Evolutionary conservation across 2,888 invertebrate genomes (phyloP).

Genomic region (Scelioninae gen. 1): DNA sequence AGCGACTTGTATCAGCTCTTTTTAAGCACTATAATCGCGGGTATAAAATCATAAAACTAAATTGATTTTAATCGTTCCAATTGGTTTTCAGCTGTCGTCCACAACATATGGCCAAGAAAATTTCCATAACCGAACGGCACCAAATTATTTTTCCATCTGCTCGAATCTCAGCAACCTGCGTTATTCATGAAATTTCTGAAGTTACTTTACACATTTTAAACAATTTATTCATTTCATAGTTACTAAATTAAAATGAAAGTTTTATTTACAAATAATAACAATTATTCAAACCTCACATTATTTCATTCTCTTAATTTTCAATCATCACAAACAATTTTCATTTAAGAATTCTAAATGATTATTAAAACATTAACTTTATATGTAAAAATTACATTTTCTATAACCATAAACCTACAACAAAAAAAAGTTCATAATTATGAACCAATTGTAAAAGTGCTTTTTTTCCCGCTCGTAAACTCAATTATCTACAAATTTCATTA

Average conservation of each 20-base stretch:
- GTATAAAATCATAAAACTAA: slow-evolving; percentile 9
- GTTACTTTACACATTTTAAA: slow-evolving; percentile 1
- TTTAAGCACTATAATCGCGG: slow-evolving; percentile 2
- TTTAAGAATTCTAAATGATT: no score
- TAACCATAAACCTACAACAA: no score
- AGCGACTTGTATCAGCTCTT: neutral
- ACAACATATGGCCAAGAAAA: slow-evolving; percentile 28
- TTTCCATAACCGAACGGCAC: slow-evolving; percentile 23
- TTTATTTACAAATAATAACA: no score
- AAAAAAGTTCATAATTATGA: no score
- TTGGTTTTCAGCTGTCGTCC: slow-evolving; percentile 28
- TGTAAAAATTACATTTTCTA: no score
- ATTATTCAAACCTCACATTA: no score
- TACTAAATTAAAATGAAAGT: neutral
- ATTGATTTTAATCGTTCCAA: slow-evolving; percentile 30
- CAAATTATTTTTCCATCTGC: slow-evolving; percentile 26
- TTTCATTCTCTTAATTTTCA: no score
- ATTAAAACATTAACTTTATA: no score
- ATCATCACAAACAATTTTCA: no score
- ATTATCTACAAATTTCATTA: no score
- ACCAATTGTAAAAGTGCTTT: no score
- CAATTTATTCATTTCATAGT: neutral
- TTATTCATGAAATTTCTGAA: neutral
- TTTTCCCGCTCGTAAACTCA: no score
- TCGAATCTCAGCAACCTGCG: neutral